phyloP scores from a whole-genome alignment of 1,140 invertebrate species.

The Saccostrea echinata region DNA sequence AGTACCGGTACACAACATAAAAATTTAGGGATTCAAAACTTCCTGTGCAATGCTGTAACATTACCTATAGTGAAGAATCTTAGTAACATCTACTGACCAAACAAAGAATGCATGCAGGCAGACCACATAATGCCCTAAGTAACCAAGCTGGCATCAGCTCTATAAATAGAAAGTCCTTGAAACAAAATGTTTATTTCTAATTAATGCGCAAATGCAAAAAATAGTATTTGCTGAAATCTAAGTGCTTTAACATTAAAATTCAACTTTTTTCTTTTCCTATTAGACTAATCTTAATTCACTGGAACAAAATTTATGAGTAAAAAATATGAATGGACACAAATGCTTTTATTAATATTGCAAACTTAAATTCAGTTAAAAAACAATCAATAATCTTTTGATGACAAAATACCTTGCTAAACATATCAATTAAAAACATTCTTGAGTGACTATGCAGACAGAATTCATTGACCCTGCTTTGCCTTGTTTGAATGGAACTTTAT shows the following conservation, averaged over 20 bases:
- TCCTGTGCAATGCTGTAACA: too few relatives aligned
- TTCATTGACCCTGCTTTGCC: constrained; percentile 20
- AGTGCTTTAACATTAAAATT: background rate
- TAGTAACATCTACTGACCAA: too few relatives aligned
- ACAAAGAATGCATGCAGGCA: too few relatives aligned
- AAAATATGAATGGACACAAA: background rate
- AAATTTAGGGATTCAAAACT: too few relatives aligned
- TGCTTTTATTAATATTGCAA: background rate
- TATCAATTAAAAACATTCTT: constrained; percentile 14
- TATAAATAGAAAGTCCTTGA: too few relatives aligned
- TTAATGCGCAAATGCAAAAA: background rate
- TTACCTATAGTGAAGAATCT: too few relatives aligned
- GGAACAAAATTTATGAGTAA: too few relatives aligned
- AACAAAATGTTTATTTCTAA: too few relatives aligned
- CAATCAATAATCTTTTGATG: background rate
- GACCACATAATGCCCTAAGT: too few relatives aligned
- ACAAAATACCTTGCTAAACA: background rate
- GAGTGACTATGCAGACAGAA: constrained; percentile 4
- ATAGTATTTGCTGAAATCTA: background rate
- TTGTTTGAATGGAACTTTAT: constrained; percentile 3
- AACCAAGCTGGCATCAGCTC: too few relatives aligned
- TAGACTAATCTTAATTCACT: too few relatives aligned
- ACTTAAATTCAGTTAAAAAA: background rate
- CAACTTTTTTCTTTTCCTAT: background rate
- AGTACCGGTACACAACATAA: too few relatives aligned